Evolutionary conservation across 1,140 invertebrate species (phyloP), one percentile per base, ranked within the genome.

Genomic region (Anoplolepis gracilipes): DNA sequence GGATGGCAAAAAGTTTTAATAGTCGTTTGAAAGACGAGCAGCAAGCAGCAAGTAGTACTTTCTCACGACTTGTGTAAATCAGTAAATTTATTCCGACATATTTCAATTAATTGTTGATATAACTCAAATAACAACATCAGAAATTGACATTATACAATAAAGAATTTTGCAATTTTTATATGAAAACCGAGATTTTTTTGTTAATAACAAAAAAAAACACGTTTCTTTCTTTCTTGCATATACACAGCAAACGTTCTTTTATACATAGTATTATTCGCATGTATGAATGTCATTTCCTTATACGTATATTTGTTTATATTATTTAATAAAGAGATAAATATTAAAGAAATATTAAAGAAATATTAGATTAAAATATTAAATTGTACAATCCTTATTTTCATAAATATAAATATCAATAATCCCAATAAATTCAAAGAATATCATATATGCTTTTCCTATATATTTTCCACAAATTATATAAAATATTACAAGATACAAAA

Each of bases 1-100:
- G 42, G 39, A 70, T 33, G 28, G 42, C 49, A 46, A 82, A 70
- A 72, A 30, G 4, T 8, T 82, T 82, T 25, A 73, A 82, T 42
- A 30, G 11, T 36, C 39, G 0, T 25, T 33, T 8, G 25, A 42
- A 81, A 39, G 39, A 59, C 25, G 49, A 16, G 6, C 19, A 30
- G 16, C 11, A 5, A 81, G n/a, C n/a, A n/a, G n/a, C n/a, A n/a
- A n/a, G 10, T 11, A 59, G 36, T 42, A 49, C 1, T n/a, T 81
- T 42, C 53, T 6, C 19, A 59, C 4, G 49, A 59, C 7, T 70
- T 36, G 10, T 57, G 25, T 11, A 28, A 59, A 72, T 55, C 7
- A 46, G 6, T 11, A 72, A 5, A 62, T 19, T 46, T 75, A 46
- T 59, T n/a, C 53, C 2, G 11, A 75, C 28, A 76, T 25, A 76